Base-by-base conservation (phyloP, 2,888 invertebrate genomes). In the Copidosoma aretas region DNA sequence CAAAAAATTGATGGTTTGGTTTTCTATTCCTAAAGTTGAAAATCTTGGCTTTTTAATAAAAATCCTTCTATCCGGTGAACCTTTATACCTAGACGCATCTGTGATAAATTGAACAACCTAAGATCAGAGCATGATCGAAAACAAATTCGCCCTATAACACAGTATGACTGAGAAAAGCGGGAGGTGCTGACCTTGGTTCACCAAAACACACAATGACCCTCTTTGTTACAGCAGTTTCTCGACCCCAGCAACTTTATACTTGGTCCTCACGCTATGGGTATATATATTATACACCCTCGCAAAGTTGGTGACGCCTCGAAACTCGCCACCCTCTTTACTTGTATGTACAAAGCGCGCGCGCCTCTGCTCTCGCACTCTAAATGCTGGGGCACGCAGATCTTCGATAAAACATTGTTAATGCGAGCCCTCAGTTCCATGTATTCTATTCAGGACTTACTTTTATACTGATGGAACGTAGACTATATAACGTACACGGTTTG, bases 401-500 rank as follows among this genome's bases (percentile, higher is more conserved):
- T 71, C 77, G 82, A 82, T 82, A 82, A 82, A 82, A 81, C 81
- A 81, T 73, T 81, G 81, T 81, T 82, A 82, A 73, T 79, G 61
- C 65, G 62, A 19, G 21, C 60, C 67, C 68, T 54, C 53, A 70
- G 72, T 66, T 54, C 25, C 12, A 12, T 43, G 25, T 32, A 14
- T 60, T 32, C 8, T 32, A 32, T 32, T 8, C 32, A 32, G 32
- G 32, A 5, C 8, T 32, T 8, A 32, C 32, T 3, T 32, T 32
- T 32, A 32, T 32, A 5, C 32, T 32, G 32, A 32, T 32, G 32
- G 32, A 32, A 32, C 8, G 32, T 32, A 32, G 32, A 32, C 3
- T 32, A 32, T 32, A 32, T 5, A 32, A 8, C 32, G 8, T 32
- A 5, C 8, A 32, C 8, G 8, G 4, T 32, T 32, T 5, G 32